Evolutionary conservation across 2,888 invertebrate species (phyloP).

Genomic region (Coenonympha arcania): DNA sequence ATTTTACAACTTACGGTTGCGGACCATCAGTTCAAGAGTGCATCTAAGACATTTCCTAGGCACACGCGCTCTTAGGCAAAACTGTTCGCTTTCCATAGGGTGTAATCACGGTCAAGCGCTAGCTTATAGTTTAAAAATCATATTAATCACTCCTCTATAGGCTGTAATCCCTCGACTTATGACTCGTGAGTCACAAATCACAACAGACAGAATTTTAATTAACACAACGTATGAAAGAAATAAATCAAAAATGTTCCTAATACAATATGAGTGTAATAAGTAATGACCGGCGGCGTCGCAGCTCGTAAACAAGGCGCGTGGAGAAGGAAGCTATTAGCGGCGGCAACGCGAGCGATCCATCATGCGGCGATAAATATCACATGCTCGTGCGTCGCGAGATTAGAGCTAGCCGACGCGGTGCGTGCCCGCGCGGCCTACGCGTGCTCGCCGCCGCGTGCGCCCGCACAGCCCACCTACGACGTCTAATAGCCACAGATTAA

Average conservation of each 20-base stretch:
- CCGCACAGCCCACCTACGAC: constrained; percentile 27
- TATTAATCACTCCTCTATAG: too few relatives aligned
- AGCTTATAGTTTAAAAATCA: too few relatives aligned
- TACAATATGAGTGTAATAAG: constrained; percentile 21
- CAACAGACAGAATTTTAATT: constrained; percentile 1
- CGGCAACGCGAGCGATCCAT: constrained; percentile 44
- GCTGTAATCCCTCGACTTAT: not conserved
- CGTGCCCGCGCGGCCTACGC: constrained; percentile 33
- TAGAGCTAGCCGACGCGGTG: constrained; percentile 27
- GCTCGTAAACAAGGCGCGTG: constrained; percentile 25
- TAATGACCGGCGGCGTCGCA: constrained; percentile 16
- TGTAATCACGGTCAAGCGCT: too few relatives aligned
- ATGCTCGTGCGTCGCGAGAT: constrained; percentile 32
- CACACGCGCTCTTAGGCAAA: too few relatives aligned
- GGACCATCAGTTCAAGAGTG: too few relatives aligned
- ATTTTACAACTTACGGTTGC: too few relatives aligned
- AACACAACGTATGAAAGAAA: not conserved
- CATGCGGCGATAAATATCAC: constrained; percentile 52
- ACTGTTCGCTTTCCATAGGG: too few relatives aligned
- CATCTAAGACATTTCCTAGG: too few relatives aligned
- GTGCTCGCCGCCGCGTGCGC: constrained; percentile 24
- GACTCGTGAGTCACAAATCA: not conserved
- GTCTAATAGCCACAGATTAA: constrained; percentile 16
- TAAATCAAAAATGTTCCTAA: constrained; percentile 11
- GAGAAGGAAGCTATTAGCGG: constrained; percentile 29